Conservation (phyloP, 1,140 invertebrate genomes). For the Solenopsis invicta region DNA sequence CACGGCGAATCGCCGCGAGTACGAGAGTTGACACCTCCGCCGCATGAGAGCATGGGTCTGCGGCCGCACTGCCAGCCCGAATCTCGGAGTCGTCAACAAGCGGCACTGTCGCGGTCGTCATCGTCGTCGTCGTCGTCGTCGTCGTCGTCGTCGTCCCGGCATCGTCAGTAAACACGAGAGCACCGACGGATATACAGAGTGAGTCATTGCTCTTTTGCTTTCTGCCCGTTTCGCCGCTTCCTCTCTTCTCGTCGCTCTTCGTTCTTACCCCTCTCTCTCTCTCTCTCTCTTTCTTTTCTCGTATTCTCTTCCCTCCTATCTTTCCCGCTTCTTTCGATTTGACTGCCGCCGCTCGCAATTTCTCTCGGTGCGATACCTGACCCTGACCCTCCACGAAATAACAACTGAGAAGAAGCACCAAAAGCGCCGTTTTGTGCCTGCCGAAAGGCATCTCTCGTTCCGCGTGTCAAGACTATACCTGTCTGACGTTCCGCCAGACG, state of each 20-base stretch:
- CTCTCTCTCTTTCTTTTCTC: not conserved
- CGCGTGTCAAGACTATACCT: not conserved
- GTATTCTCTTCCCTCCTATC: conserved; percentile 11
- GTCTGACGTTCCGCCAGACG: not conserved
- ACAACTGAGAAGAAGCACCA: not conserved
- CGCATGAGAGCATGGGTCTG: conserved; percentile 64
- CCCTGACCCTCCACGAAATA: not conserved
- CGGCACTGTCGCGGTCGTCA: conserved; percentile 48
- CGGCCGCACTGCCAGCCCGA: conserved; percentile 44
- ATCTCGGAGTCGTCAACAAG: conserved; percentile 40
- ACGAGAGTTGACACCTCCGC: conserved; percentile 71
- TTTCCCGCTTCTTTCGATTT: not conserved
- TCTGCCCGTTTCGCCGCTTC: not conserved
- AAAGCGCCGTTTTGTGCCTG: not conserved
- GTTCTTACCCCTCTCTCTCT: not conserved
- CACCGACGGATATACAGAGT: conserved; percentile 70
- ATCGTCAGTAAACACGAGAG: conserved; percentile 63
- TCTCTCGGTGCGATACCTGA: conserved; percentile 7
- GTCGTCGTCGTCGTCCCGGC: conserved; percentile 58
- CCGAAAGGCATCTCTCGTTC: not conserved
- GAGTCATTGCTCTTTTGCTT: conserved; percentile 68
- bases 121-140: conserved; percentile 54
- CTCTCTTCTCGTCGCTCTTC: not conserved
- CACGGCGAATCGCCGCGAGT: conserved; percentile 65
- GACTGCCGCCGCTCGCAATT: not conserved